Evolutionary conservation across 2,888 invertebrate genomes (phyloP), one percentile per base, ranked within the genome.

Genomic region (Agrypnus murinus): DNA sequence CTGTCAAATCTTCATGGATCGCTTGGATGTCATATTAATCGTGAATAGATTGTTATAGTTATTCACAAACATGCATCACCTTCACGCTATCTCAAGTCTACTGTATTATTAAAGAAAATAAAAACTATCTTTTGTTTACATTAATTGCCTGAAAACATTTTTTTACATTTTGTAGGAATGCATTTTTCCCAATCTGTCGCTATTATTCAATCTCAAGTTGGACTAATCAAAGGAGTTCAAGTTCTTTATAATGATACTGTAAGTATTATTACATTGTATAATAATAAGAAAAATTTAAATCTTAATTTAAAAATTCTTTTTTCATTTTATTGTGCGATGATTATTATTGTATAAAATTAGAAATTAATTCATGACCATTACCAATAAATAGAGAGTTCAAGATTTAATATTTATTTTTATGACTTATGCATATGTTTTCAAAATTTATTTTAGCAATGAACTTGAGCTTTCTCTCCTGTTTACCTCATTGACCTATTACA

Each of bases 181-280:
- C 97, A 98, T 89, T 97, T 98, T 89, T 96, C 97, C 78, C 98
- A 98, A 87, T 95, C 97, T 77, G 96, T 98, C 81, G 95, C 97
- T 81, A 97, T 98, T 81, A 94, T 98, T 83, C 97, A 97, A 87
- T 95, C 96, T 75, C 97, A 98, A 90, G 96, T 98, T 86, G 95
- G 96, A 79, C 91, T 94, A 82, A 96, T 98, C 82, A 93, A 96
- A 87, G 96, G 96, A 77, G 97, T 98, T 76, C 96, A 98, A 90
- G 96, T 98, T 79, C 91, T 97, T 80, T 98, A 98, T 88, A 97
- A 96, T 86, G 97, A 98, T 87, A 92, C 93, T 89, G 96, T 96
- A 84, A 89, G 89, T 87, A 40, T 38, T 38, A n/a, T n/a, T n/a
- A n/a, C n/a, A n/a, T n/a, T n/a, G n/a, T n/a, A 6, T 34, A 8